A percentile compares a stretch with the other conserved stretches of the same genome.
These are phyloP conservation scores for Steinernema carpocapsae DNA, from an alignment of 2,888 invertebrate species.

Conservation along the genomic window DNA sequence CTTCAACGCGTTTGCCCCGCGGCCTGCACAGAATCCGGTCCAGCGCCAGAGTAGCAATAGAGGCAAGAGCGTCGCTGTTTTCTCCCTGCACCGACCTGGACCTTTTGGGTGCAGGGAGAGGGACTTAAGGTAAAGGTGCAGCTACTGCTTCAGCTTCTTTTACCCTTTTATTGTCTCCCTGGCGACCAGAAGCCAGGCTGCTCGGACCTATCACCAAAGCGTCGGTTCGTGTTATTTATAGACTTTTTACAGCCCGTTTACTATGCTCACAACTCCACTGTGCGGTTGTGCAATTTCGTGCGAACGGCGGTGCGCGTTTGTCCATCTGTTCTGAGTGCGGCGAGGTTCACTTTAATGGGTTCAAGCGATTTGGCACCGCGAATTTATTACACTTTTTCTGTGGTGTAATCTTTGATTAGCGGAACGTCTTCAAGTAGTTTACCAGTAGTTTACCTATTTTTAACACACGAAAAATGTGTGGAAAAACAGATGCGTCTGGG, in stretches of 20 bases:
- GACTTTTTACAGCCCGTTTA: slow-evolving; percentile 7
- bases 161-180: neutral
- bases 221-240: neutral
- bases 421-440: neutral
- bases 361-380: neutral
- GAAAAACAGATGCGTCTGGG: no score
- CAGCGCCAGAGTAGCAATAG: neutral
- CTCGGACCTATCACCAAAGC: no score
- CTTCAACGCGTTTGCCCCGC: slow-evolving; percentile 25
- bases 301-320: neutral
- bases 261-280: neutral
- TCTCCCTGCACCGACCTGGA: neutral
- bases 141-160: slow-evolving; percentile 19
- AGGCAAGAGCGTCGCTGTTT: neutral
- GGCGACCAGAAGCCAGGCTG: no score
- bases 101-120: neutral
- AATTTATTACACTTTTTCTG: slow-evolving; percentile 8
- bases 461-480: no score
- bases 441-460: no score
- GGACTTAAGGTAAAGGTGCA: neutral
- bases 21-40: slow-evolving; percentile 19
- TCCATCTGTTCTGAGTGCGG: neutral
- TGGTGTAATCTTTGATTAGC: slow-evolving; percentile 10
- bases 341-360: neutral
- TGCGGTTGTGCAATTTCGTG: slow-evolving; percentile 22